A percentile compares a stretch with the other conserved stretches of the same genome.
These are phyloP conservation scores for Cephus sareptanus DNA, from an alignment of 2,888 invertebrate genomes.

Conservation along the genomic window DNA sequence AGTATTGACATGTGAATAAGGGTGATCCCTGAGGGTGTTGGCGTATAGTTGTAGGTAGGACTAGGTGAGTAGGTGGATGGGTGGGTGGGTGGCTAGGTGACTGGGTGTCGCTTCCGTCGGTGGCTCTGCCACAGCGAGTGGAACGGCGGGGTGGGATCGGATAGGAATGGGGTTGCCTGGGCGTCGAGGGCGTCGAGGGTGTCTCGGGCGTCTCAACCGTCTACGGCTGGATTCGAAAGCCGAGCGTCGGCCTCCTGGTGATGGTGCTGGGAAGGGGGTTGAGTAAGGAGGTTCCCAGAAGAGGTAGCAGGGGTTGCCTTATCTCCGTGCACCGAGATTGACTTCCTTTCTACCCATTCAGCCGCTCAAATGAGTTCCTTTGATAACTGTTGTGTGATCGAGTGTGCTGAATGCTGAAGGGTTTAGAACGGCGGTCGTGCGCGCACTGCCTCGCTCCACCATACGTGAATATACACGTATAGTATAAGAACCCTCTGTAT, in stretches of 20 bases:
- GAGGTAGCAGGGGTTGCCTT: conserved; percentile 44
- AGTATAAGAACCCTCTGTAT: no score
- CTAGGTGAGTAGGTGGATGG: no score
- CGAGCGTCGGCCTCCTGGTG: neutral
- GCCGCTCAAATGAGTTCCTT: conserved; percentile 65
- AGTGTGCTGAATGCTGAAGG: conserved; percentile 65
- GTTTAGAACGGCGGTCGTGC: conserved; percentile 47
- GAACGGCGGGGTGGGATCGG: no score
- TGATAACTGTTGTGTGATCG: conserved; percentile 66
- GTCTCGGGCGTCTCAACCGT: no score
- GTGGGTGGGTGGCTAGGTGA: no score
- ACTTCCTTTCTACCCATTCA: conserved; percentile 65
- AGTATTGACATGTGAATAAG: conserved; percentile 45
- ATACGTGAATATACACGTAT: no score
- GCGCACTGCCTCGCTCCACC: conserved; percentile 30
- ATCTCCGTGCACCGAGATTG: conserved; percentile 65
- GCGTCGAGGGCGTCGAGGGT: neutral
- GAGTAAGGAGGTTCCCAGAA: no score
- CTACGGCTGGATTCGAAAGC: no score
- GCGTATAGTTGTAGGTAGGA: no score
- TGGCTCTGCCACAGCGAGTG: no score
- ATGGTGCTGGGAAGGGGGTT: conserved; percentile 40
- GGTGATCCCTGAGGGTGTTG: conserved; percentile 11
- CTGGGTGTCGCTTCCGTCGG: no score
- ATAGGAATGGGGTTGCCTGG: neutral